These are phyloP conservation scores for Pristionchus mayeri DNA, from an alignment of 2,888 invertebrate genomes.

Conservation along the genomic window DNA sequence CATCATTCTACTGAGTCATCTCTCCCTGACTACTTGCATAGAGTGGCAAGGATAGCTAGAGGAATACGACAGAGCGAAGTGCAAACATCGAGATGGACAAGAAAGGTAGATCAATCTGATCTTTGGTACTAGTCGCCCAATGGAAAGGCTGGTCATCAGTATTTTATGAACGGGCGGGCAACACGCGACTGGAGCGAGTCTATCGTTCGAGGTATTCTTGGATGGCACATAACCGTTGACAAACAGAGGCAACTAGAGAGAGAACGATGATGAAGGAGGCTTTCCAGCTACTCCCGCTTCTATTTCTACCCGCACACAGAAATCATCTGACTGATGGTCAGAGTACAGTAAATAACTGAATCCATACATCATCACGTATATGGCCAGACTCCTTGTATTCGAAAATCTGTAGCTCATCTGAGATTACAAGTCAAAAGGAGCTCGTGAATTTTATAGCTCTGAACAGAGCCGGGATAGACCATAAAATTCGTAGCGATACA, in stretches of 20 bases:
- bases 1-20: constrained; percentile 32
- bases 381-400: no score
- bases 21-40: constrained; percentile 34
- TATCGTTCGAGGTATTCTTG: constrained; percentile 24
- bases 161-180: background rate
- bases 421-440: background rate
- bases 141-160: background rate
- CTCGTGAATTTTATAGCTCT: background rate
- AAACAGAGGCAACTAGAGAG: constrained; percentile 41
- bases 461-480: background rate
- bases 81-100: background rate
- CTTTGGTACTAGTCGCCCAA: background rate
- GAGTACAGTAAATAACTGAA: constrained; percentile 9
- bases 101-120: constrained; percentile 18
- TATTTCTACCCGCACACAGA: constrained; percentile 34
- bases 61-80: background rate
- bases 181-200: background rate
- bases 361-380: no score
- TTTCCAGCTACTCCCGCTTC: background rate
- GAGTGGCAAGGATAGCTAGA: constrained; percentile 1
- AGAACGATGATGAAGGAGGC: background rate
- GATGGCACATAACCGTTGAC: constrained; percentile 41
- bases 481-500: background rate
- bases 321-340: constrained; percentile 37
- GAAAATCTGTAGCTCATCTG: background rate